These are phyloP conservation scores for Dasypolia templi DNA, from an alignment of 2,888 invertebrate species.

Conservation along the genomic window DNA sequence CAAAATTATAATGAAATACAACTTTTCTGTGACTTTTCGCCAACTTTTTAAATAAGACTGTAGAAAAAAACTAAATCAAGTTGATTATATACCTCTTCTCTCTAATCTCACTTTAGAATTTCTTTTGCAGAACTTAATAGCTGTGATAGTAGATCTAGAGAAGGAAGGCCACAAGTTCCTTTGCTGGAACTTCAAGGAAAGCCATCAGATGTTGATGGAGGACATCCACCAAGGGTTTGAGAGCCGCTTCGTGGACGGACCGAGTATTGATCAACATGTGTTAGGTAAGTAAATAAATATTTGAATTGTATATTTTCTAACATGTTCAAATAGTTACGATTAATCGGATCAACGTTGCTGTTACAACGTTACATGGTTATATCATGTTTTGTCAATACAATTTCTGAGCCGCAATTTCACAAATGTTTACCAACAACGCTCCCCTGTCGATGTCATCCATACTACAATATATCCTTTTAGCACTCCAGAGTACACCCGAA, in stretches of 20 bases:
- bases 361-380: neutral
- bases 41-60: neutral
- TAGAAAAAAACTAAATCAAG: neutral
- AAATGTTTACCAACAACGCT: neutral
- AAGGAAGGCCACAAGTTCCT: slow-evolving; percentile 72
- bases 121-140: slow-evolving; percentile 78
- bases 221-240: slow-evolving; percentile 72
- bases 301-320: too few relatives aligned
- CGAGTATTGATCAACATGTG: slow-evolving; percentile 83
- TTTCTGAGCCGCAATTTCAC: neutral
- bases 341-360: neutral
- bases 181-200: slow-evolving; percentile 83
- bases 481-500: neutral
- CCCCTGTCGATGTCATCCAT: neutral
- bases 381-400: too few relatives aligned
- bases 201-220: slow-evolving; percentile 73
- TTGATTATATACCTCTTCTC: neutral
- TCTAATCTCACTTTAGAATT: slow-evolving; percentile 23
- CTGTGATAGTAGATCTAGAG: slow-evolving; percentile 81
- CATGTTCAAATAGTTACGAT: neutral
- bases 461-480: neutral
- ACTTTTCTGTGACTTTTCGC: neutral
- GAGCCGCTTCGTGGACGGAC: slow-evolving; percentile 76
- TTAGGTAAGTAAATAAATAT: slow-evolving; percentile 74
- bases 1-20: neutral